A percentile compares a stretch with the other conserved stretches of the same genome.
phyloP scores from a whole-genome alignment of 2,113 vertebrate genomes.

The Plestiodon gilberti region DNA sequence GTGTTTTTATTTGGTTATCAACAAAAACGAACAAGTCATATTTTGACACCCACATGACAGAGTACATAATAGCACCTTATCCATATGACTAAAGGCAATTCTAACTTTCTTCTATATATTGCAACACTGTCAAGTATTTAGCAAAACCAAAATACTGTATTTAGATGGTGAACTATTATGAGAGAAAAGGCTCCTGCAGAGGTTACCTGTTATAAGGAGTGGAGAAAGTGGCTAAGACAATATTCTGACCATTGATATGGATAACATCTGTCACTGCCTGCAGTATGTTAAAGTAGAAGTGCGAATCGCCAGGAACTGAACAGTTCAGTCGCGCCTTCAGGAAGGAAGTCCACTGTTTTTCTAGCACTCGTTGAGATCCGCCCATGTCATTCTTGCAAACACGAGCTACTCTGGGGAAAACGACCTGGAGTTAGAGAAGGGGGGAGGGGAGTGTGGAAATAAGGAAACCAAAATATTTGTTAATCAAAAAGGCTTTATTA shows the following conservation, averaged over 20 bases:
- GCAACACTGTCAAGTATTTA: background rate
- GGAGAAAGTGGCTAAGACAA: slow-evolving; percentile 97
- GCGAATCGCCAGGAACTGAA: slow-evolving; percentile 97
- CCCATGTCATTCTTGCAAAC: slow-evolving; percentile 97
- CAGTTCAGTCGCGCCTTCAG: slow-evolving; percentile 96
- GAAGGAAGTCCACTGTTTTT: slow-evolving; percentile 99
- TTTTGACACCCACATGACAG: background rate
- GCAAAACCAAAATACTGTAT: background rate
- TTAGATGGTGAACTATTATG: slow-evolving; percentile 17
- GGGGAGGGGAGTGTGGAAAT: background rate
- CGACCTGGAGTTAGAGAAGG: slow-evolving; percentile 79
- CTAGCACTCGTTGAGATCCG: slow-evolving; percentile 95
- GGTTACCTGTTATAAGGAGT: slow-evolving; percentile 97
- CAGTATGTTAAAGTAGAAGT: slow-evolving; percentile 98
- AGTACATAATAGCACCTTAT: background rate
- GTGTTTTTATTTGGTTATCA: too few species aligned
- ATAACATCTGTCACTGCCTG: slow-evolving; percentile 96
- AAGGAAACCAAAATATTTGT: slow-evolving; percentile 38
- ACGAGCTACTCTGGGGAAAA: slow-evolving; percentile 95
- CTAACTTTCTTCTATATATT: background rate
- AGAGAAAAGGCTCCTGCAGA: slow-evolving; percentile 35
- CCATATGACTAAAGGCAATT: background rate
- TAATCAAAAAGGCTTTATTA: slow-evolving; percentile 18
- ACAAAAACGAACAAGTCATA: too few species aligned
- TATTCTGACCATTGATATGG: slow-evolving; percentile 88